These are phyloP conservation scores for Phenganax stokvisi DNA, from an alignment of 92 coral and sea anemone genomes.

Conservation along the genomic window DNA sequence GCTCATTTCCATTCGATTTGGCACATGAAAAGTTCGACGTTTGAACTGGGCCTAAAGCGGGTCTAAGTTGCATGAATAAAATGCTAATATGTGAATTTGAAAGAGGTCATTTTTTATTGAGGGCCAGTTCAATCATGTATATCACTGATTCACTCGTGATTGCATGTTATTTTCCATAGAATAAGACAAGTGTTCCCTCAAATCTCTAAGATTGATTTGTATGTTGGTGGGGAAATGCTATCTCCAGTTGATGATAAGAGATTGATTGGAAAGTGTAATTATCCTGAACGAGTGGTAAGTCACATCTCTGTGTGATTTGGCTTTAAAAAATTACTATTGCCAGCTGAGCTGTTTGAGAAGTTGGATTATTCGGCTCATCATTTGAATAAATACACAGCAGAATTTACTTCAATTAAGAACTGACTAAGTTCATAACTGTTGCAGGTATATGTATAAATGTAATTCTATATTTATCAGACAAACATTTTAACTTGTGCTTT, in stretches of 20 bases:
- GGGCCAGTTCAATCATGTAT: not conserved
- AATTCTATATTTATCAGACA: no score
- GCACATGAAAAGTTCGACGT: no score
- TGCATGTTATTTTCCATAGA: not conserved
- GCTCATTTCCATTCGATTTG: no score
- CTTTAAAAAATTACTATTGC: no score
- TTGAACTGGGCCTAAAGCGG: no score
- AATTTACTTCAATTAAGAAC: not conserved
- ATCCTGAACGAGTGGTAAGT: slow-evolving; percentile 38
- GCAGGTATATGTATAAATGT: no score
- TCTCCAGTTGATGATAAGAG: slow-evolving; percentile 94
- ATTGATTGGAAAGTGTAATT: slow-evolving; percentile 53
- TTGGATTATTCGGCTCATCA: no score
- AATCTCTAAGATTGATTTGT: slow-evolving; percentile 85
- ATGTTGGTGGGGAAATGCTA: slow-evolving; percentile 89
- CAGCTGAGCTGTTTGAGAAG: no score
- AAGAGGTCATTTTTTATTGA: no score
- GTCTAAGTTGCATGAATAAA: no score
- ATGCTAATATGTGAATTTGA: no score
- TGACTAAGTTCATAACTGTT: not conserved
- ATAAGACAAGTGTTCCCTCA: slow-evolving; percentile 75
- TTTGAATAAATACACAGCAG: no score
- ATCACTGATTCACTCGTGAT: not conserved
- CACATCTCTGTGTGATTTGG: not conserved
- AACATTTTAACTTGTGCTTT: not conserved